phyloP scores from a whole-genome alignment of 2,113 vertebrate species.

The Prionailurus viverrinus region DNA sequence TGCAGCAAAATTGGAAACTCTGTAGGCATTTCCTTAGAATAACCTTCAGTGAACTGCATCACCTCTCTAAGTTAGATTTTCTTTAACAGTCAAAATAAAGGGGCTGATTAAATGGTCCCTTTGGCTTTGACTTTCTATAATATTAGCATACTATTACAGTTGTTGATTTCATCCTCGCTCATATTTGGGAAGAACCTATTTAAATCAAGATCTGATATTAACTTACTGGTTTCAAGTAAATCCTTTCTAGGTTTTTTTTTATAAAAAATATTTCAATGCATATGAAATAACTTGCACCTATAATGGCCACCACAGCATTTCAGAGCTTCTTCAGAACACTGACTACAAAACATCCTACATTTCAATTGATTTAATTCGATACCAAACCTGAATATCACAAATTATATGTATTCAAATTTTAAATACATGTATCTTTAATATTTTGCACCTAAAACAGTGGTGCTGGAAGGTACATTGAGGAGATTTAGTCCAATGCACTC shows the following conservation, averaged over 20 bases:
- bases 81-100: conserved; percentile 36
- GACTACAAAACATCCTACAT: not conserved
- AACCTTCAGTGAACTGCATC: conserved; percentile 33
- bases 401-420: conserved; percentile 31
- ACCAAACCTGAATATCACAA: conserved; percentile 29
- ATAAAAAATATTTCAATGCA: conserved; percentile 5
- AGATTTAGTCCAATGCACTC: conserved; percentile 22
- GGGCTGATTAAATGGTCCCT: not conserved
- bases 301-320: not conserved
- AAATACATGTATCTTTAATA: conserved; percentile 19
- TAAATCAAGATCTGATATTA: conserved; percentile 40
- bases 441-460: conserved; percentile 1
- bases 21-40: conserved; percentile 48
- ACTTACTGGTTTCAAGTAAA: conserved; percentile 6
- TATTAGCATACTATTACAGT: not conserved
- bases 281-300: conserved; percentile 35
- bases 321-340: not conserved
- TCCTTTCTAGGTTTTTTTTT: not conserved
- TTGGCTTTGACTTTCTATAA: conserved; percentile 24
- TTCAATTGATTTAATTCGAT: conserved; percentile 41
- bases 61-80: conserved; percentile 55
- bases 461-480: not conserved
- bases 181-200: conserved; percentile 22
- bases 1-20: conserved; percentile 47
- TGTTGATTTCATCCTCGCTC: not conserved